Evolutionary conservation across 1,140 invertebrate species (phyloP).

Genomic region (Megalonaias nervosa): DNA sequence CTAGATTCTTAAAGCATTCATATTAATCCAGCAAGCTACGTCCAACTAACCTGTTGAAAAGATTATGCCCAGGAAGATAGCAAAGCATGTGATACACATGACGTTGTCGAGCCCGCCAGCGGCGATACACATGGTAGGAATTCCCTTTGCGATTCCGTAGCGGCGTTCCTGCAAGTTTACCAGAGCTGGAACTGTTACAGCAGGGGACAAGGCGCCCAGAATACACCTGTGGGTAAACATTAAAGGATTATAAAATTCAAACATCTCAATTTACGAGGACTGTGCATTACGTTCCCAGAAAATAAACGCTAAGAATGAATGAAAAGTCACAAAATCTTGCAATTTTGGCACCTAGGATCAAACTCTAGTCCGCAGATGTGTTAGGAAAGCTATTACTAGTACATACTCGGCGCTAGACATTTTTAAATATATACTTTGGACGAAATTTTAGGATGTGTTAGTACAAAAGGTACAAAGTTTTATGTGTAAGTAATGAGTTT

Average conservation of each 20-base stretch:
- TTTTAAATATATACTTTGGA: too few relatives aligned
- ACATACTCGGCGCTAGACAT: too few relatives aligned
- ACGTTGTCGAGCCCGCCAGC: slow-evolving; percentile 90
- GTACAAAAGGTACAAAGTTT: too few relatives aligned
- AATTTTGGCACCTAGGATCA: too few relatives aligned
- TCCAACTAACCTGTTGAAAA: slow-evolving; percentile 55
- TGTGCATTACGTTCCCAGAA: not conserved
- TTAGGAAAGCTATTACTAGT: too few relatives aligned
- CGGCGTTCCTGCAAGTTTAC: slow-evolving; percentile 86
- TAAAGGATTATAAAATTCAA: not conserved
- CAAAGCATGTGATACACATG: slow-evolving; percentile 87
- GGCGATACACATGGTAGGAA: slow-evolving; percentile 93
- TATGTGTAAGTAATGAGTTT: too few relatives aligned
- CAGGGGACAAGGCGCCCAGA: slow-evolving; percentile 79
- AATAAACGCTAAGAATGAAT: too few relatives aligned
- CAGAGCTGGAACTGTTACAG: slow-evolving; percentile 93
- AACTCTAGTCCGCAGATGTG: too few relatives aligned
- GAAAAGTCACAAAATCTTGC: too few relatives aligned
- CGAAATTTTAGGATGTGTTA: too few relatives aligned
- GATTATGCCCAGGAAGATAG: slow-evolving; percentile 69
- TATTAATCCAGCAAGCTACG: not conserved
- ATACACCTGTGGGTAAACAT: slow-evolving; percentile 33
- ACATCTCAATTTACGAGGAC: not conserved
- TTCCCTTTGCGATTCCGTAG: slow-evolving; percentile 93
- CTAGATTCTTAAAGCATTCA: not conserved